Evolutionary conservation across 2,797 vertebrate species (phyloP), one percentile per base, ranked within the genome.

Genomic region (Hirundo rustica): DNA sequence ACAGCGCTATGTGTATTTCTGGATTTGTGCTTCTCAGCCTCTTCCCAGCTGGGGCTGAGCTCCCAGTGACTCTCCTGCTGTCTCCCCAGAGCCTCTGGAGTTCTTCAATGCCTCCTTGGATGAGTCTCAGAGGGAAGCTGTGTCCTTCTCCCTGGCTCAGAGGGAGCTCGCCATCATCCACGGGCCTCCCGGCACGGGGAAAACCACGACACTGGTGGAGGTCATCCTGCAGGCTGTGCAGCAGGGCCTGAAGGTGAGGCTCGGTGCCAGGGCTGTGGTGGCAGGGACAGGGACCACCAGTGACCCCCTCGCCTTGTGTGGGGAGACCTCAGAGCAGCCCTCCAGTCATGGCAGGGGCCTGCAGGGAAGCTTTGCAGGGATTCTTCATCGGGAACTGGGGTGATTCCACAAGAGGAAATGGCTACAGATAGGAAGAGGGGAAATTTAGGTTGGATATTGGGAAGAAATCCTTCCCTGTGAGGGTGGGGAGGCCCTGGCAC

Each of bases 191-290:
- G 99, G 99, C 73, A 99, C 99, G 0, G 99, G 99, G 38, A 99
- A 99, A 95, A 99, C 99, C 48, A 99, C 99, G 3, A 99, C 99
- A 0, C 97, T 99, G 75, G 98, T 99, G 20, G 99, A 99, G 96
- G 97, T 99, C 72, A 98, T 99, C 89, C 97, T 99, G 51, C 99
- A 99, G 88, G 98, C 98, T 16, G 98, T 99, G 60, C 98, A 98
- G 94, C 99, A 97, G 95, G 98, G 98, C 81, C 97, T 98, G 45
- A 99, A 99, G 98, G 99, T 99, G 95, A 85, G 88, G 3, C 45
- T 51, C 1, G 1, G 48, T 6, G 23, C 6, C 66, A 51, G 51
- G 77, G 40, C 51, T 5, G 20, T 4, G 40, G 26, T 3, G 47
- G 5, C 45, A 32, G 74, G 0, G 2, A 17, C 7, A 53, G 34